Evolutionary conservation across 2,888 invertebrate genomes (phyloP).

Genomic region (Apotomis capreana): DNA sequence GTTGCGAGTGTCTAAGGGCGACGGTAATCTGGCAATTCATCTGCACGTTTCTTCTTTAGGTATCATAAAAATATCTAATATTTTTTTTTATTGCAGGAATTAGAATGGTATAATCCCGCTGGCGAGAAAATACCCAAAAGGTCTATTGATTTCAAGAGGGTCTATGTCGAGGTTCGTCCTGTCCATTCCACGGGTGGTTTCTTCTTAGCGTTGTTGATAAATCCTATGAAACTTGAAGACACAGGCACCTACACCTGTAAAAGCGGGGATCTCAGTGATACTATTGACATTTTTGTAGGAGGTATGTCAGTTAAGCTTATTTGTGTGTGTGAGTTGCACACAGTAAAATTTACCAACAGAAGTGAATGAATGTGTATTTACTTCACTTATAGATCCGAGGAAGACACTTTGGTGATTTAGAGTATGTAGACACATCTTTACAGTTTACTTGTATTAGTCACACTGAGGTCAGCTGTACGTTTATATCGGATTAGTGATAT

Average conservation of each 20-base stretch:
- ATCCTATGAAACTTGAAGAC: background rate
- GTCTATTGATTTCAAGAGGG: background rate
- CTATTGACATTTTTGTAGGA: conserved; percentile 18
- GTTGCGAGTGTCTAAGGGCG: too few relatives aligned
- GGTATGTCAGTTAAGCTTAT: background rate
- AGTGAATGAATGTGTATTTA: too few relatives aligned
- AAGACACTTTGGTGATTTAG: too few relatives aligned
- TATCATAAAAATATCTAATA: background rate
- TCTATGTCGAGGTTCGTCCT: background rate
- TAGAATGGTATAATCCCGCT: conserved; percentile 16
- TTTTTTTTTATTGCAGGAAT: background rate
- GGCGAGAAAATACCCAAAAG: conserved; percentile 11
- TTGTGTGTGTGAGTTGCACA: background rate
- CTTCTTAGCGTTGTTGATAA: conserved; percentile 12
- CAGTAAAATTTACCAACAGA: too few relatives aligned
- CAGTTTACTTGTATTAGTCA: too few relatives aligned
- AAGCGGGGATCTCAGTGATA: conserved; percentile 10
- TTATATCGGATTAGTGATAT: too few relatives aligned
- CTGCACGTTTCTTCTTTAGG: too few relatives aligned
- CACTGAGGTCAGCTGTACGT: too few relatives aligned
- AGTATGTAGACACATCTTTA: too few relatives aligned
- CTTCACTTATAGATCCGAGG: too few relatives aligned
- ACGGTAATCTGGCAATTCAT: too few relatives aligned
- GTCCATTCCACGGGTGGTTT: background rate
- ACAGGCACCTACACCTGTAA: conserved; percentile 16